Base-by-base conservation (phyloP, 2,888 invertebrate species). In the Thecophora atra region DNA sequence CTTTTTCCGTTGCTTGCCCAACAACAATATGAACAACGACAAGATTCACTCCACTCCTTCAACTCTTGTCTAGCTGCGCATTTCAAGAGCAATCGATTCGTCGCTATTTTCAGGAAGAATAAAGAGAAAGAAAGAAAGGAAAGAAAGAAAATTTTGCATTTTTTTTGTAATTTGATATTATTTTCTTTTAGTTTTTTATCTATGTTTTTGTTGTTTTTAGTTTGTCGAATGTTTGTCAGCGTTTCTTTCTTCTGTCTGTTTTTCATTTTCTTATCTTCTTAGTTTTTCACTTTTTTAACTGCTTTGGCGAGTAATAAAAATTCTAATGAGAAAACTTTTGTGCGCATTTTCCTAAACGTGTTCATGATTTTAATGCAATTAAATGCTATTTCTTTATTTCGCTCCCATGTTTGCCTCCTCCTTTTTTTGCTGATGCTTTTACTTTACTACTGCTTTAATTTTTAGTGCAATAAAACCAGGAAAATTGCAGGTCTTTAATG, bases 281-380 rank as follows among this genome's bases (percentile, higher is more conserved):
- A 42, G 19, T 17, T 37, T 30, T 63, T 30, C 8, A 30, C 37
- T n/a, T 63, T 42, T 60, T n/a, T 62, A 17, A 26, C 19, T 5
- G 63, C 70, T 19, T 17, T 11, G 51, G 24, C 37, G 62, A 8
- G 52, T 47, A 62, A 70, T 70, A 51, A 70, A 70, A 70, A 70
- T 63, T 70, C 62, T 62, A 70, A 70, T 70, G 70, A 70, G 70
- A 63, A 70, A 70, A 70, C 62, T 70, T 70, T 63, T 51, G 30
- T 62, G 52, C 67, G 30, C 51, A 17, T 51, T 68, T 21, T 30
- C n/a, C n/a, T 37, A 30, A 21, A 54, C 67, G 63, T 63, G 28
- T 66, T 52, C 52, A 30, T 52, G 51, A 47, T 52, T 51, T 28
- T 13, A 26, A 28, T 66, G 51, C 52, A 66, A 66, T 66, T 52